Conservation (phyloP, 2,797 vertebrate genomes). For the Sparidentex hasta region DNA sequence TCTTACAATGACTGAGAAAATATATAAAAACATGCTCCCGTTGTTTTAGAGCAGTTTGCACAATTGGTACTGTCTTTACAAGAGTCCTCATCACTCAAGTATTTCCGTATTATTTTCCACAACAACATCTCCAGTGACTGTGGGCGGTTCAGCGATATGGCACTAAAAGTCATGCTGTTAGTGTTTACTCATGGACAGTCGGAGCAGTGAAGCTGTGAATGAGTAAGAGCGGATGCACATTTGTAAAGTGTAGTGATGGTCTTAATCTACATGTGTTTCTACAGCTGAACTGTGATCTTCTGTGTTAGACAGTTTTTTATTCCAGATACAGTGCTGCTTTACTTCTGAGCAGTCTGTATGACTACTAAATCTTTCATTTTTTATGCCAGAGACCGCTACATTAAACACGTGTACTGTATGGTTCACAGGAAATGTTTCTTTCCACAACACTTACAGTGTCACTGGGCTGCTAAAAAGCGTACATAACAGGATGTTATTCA, state of each 20-base stretch:
- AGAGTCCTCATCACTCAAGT: background rate
- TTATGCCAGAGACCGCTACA: background rate
- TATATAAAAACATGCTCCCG: background rate
- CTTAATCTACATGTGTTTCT: constrained; percentile 1
- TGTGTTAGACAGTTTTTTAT: background rate
- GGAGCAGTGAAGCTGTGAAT: constrained; percentile 27
- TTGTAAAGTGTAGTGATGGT: constrained; percentile 2
- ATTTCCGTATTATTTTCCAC: background rate
- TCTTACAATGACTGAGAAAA: background rate
- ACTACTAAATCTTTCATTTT: background rate
- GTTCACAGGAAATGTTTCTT: constrained; percentile 5
- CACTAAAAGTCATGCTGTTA: constrained; percentile 22
- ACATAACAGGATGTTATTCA: background rate
- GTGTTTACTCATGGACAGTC: constrained; percentile 19
- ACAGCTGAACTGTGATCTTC: background rate
- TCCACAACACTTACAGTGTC: background rate
- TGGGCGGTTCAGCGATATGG: constrained; percentile 18
- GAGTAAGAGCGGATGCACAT: background rate
- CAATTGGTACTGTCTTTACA: background rate
- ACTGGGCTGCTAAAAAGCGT: background rate
- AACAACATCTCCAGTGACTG: constrained; percentile 26
- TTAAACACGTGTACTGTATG: constrained; percentile 5
- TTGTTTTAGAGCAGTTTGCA: constrained; percentile 2
- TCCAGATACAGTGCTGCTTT: constrained; percentile 1
- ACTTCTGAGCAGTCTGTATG: constrained; percentile 15